Evolutionary conservation across 1,140 invertebrate genomes (phyloP).

Genomic region (Ips typographus): DNA sequence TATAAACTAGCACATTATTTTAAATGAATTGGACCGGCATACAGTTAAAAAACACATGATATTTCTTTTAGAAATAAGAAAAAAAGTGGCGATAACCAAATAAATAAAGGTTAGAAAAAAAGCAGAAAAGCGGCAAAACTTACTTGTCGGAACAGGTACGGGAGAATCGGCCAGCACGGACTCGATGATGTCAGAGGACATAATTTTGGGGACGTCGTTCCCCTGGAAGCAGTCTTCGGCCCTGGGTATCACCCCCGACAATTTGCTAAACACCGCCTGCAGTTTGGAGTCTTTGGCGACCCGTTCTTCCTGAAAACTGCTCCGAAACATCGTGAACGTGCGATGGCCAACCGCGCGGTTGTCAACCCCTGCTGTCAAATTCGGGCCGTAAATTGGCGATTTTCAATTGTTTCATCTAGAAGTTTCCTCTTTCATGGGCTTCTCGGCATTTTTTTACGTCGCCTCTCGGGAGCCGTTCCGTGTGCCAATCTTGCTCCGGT

Average conservation of each 20-base stretch:
- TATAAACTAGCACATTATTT: no score
- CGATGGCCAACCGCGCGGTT: background rate
- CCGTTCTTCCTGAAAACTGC: conserved; percentile 43
- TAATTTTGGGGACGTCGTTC: conserved; percentile 40
- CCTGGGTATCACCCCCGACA: conserved; percentile 44
- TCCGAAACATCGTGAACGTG: conserved; percentile 37
- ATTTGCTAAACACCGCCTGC: conserved; percentile 46
- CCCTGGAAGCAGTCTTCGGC: conserved; percentile 42
- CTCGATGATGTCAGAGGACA: conserved; percentile 49
- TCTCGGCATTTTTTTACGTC: conserved; percentile 19
- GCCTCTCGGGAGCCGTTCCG: conserved; percentile 9
- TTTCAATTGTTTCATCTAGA: conserved; percentile 9
- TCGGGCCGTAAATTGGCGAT: conserved; percentile 1
- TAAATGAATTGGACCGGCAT: no score
- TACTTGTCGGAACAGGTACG: conserved; percentile 42
- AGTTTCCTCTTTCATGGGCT: conserved; percentile 26
- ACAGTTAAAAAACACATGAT: no score
- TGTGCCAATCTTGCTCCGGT: conserved; percentile 25
- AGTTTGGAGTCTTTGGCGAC: conserved; percentile 41
- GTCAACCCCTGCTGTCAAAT: conserved; percentile 24
- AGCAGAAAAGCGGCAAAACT: conserved; percentile 12
- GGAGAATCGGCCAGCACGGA: conserved; percentile 46
- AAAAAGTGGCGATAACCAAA: no score
- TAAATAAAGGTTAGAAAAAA: no score
- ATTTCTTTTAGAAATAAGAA: no score